These are phyloP conservation scores for Leucophenga maculata DNA, from an alignment of 2,888 invertebrate species.

Conservation along the genomic window DNA sequence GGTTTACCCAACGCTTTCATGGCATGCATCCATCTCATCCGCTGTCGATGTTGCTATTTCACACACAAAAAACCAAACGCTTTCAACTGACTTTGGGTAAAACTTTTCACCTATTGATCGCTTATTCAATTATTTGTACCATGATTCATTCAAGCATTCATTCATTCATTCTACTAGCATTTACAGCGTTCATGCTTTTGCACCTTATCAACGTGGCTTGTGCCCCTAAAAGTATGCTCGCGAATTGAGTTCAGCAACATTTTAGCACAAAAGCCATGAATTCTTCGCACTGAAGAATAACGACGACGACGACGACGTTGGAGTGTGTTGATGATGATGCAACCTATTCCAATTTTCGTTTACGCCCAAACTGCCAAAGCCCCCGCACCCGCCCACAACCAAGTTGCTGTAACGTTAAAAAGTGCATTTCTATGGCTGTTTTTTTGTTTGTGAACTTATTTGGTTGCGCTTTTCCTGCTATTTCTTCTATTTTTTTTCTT, in stretches of 20 bases:
- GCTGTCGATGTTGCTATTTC: no score
- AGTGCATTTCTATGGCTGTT: slow-evolving; percentile 18
- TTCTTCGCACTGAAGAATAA: background rate
- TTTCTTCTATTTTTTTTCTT: background rate
- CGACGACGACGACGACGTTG: background rate
- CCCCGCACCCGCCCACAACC: no score
- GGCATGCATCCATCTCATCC: no score
- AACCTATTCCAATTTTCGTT: background rate
- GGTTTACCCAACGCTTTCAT: no score
- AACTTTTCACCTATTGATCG: slow-evolving; percentile 50
- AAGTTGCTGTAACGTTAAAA: background rate
- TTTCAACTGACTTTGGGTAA: no score
- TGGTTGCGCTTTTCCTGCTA: slow-evolving; percentile 8
- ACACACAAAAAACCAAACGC: no score
- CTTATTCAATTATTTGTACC: slow-evolving; percentile 57
- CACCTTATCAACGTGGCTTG: background rate
- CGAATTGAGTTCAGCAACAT: slow-evolving; percentile 20
- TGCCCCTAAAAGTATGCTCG: background rate
- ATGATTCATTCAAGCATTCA: slow-evolving; percentile 42
- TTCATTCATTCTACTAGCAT: background rate
- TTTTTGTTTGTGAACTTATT: slow-evolving; percentile 21
- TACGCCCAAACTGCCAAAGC: no score
- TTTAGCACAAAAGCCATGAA: slow-evolving; percentile 15
- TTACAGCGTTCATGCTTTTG: background rate
- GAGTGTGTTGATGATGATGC: background rate